Conservation (phyloP, 1,140 invertebrate species). For the Trichonephila clavipes region DNA sequence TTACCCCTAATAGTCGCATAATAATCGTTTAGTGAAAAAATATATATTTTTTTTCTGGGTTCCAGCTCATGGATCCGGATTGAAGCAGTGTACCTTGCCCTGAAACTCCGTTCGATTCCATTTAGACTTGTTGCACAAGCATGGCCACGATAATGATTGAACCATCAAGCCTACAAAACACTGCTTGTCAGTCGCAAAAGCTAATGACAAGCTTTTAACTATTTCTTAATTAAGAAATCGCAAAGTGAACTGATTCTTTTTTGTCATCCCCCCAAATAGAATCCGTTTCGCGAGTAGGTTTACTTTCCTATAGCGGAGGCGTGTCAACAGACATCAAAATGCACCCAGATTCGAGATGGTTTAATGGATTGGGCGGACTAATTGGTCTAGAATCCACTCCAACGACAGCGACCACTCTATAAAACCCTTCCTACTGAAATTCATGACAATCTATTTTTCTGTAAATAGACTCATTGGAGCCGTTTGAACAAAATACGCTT, state of each 20-base stretch:
- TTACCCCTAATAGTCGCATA: too few species aligned
- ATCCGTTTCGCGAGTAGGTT: neutral
- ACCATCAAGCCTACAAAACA: neutral
- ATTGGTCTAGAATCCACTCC: conserved; percentile 46
- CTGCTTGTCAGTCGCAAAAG: neutral
- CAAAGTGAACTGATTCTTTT: neutral
- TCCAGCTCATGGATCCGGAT: too few species aligned
- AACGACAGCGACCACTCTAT: neutral
- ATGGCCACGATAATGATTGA: neutral
- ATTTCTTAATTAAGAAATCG: too few species aligned
- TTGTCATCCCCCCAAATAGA: neutral
- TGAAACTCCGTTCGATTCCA: neutral
- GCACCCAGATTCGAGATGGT: neutral
- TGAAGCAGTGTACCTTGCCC: too few species aligned
- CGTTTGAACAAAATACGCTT: conserved; percentile 18
- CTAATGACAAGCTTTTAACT: too few species aligned
- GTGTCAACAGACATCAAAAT: neutral
- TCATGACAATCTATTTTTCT: conserved; percentile 29
- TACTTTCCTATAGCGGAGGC: neutral
- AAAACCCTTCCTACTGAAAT: conserved; percentile 55
- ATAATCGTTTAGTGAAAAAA: too few species aligned
- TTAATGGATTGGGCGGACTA: conserved; percentile 53
- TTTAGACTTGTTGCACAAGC: neutral
- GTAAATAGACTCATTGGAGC: conserved; percentile 49
- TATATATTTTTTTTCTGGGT: too few species aligned